Evolutionary conservation across 2,888 invertebrate genomes (phyloP), one percentile per base, ranked within the genome.

Genomic region (Drosophila histrio): DNA sequence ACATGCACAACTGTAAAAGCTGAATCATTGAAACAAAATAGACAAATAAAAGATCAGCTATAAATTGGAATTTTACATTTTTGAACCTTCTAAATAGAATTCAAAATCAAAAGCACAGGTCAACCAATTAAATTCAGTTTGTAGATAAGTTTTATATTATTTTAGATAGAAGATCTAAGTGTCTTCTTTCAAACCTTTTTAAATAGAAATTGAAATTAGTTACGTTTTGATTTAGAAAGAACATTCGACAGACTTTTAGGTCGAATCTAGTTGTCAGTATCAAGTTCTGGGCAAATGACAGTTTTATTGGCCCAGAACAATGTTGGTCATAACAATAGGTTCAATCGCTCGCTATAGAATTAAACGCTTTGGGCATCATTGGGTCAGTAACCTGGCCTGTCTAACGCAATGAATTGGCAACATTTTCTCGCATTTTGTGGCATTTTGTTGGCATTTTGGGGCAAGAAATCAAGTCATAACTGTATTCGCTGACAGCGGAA

Each of bases 401-500:
- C 73, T 38, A 41, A 22, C n/a, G 19, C 71, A 83, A 80, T 83
- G 82, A 83, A 72, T 80, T 78, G 86, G 76, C 82, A 68, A 73
- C 80, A 82, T 77, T 39, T 38, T 46, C 13, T 22, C 11, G 22
- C 15, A 30, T 30, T 53, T 53, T 52, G 28, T 38, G 39, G 59
- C 57, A 52, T 43, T 36, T 17, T 39, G 11, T 39, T 32, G 46
- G 52, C 59, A 52, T 70, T 79, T 60, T 63, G 68, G 59, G 77
- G 59, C 80, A 77, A 77, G 65, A 81, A 79, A 73, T 87, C 57
- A 67, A 81, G 79, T 59, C 73, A 69, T 85, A 84, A 85, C 87
- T 79, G 76, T 72, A 44, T 43, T 38, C 9, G 56, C 65, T 62
- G 81, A 69, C 62, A 62, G 61, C 53, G 56, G 34, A 47, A 32